phyloP scores from a whole-genome alignment of 2,888 invertebrate species.

The Meghimatium bilineatum region DNA sequence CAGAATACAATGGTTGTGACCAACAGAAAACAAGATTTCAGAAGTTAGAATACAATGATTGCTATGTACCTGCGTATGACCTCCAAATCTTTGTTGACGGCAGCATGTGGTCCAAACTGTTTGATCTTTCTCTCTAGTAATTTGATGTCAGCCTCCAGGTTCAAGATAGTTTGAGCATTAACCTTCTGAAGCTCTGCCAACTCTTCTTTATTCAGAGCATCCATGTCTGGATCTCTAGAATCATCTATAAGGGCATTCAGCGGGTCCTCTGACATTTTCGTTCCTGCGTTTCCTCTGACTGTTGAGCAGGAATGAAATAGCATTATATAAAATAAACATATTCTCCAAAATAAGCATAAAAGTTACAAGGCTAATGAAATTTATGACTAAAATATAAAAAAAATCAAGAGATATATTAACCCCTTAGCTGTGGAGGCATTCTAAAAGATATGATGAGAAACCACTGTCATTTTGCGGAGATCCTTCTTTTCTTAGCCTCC shows the following conservation, averaged over 20 bases:
- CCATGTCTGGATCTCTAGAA: background rate
- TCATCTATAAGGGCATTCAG: background rate
- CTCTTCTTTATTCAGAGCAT: conserved; percentile 35
- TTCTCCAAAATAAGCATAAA: too few relatives aligned
- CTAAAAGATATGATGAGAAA: too few relatives aligned
- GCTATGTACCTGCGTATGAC: background rate
- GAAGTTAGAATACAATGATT: background rate
- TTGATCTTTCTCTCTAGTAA: conserved; percentile 23
- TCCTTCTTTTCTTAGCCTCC: too few relatives aligned
- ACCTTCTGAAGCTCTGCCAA: conserved; percentile 27
- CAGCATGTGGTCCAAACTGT: conserved; percentile 34
- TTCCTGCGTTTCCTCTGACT: background rate
- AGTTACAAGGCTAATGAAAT: too few relatives aligned
- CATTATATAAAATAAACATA: too few relatives aligned
- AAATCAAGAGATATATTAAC: too few relatives aligned
- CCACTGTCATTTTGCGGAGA: too few relatives aligned
- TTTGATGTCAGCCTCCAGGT: conserved; percentile 25
- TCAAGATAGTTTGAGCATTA: conserved; percentile 21
- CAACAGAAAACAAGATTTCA: too few relatives aligned
- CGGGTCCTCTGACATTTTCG: conserved; percentile 9
- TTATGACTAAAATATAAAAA: too few relatives aligned
- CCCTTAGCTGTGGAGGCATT: too few relatives aligned
- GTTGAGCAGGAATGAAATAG: too few relatives aligned
- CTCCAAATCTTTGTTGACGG: background rate
- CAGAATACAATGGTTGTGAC: too few relatives aligned